phyloP scores from a whole-genome alignment of 2,888 invertebrate genomes.

The Tholera decimalis region DNA sequence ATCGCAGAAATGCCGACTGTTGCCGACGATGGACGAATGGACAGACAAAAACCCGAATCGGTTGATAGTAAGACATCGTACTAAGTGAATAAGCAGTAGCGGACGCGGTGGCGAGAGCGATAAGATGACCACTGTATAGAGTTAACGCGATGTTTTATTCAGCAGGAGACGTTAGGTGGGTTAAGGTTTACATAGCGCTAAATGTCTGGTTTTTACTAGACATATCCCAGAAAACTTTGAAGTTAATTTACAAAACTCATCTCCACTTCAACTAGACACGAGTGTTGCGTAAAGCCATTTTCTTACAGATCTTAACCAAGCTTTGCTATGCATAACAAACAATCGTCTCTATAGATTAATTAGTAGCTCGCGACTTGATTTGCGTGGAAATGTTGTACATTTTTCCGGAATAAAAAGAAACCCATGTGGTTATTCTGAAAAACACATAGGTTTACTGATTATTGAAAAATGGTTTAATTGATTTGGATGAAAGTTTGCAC shows the following conservation, averaged over 20 bases:
- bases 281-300: too few relatives aligned
- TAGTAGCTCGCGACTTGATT: too few relatives aligned
- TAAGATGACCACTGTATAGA: neutral
- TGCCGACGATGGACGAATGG: slow-evolving; percentile 67
- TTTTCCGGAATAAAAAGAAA: too few relatives aligned
- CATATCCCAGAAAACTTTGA: neutral
- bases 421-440: too few relatives aligned
- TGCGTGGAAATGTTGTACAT: too few relatives aligned
- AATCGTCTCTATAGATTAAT: too few relatives aligned
- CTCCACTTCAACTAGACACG: too few relatives aligned
- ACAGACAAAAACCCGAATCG: slow-evolving; percentile 84
- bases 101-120: neutral
- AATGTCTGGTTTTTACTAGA: neutral
- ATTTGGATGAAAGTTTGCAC: too few relatives aligned
- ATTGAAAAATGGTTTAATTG: too few relatives aligned
- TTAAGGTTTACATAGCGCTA: neutral
- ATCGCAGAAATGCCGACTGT: slow-evolving; percentile 76
- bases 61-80: slow-evolving; percentile 75
- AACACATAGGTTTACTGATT: too few relatives aligned
- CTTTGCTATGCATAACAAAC: too few relatives aligned
- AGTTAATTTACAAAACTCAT: neutral
- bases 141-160: neutral
- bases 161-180: neutral
- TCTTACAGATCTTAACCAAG: too few relatives aligned
- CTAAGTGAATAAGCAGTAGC: slow-evolving; percentile 7